phyloP scores from a whole-genome alignment of 2,888 invertebrate genomes.

The Eristalinus aeneus region DNA sequence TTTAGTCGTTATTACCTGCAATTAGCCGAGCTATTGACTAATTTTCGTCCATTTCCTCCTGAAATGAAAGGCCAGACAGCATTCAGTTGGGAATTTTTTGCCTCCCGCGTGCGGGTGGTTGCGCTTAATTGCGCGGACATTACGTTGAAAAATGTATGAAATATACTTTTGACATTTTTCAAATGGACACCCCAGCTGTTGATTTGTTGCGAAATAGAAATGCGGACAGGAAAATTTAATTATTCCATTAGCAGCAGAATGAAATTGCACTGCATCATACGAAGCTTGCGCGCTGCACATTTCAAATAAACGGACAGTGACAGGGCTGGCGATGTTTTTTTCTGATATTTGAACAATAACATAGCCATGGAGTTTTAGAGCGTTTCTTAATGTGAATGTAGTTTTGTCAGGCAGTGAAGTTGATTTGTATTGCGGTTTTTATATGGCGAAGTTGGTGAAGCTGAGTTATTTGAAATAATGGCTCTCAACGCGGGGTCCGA shows the following conservation, averaged over 20 bases:
- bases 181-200: neutral
- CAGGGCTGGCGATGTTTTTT: too few species aligned
- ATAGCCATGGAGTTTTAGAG: too few species aligned
- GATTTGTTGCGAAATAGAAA: neutral
- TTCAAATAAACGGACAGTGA: neutral
- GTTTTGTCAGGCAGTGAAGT: too few species aligned
- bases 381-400: too few species aligned
- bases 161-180: neutral
- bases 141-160: neutral
- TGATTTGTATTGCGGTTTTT: too few species aligned
- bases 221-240: neutral
- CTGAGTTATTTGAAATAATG: too few species aligned
- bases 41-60: slow-evolving; percentile 45
- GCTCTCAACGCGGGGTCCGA: too few species aligned
- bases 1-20: slow-evolving; percentile 41
- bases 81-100: neutral
- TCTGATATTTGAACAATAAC: too few species aligned
- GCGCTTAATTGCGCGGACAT: neutral
- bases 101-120: neutral
- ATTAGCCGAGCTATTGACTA: slow-evolving; percentile 50
- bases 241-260: neutral
- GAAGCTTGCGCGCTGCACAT: neutral
- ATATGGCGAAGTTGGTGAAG: too few species aligned
- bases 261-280: neutral
- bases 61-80: neutral